phyloP scores from a whole-genome alignment of 2,888 invertebrate species.

The Scotopteryx bipunctaria region DNA sequence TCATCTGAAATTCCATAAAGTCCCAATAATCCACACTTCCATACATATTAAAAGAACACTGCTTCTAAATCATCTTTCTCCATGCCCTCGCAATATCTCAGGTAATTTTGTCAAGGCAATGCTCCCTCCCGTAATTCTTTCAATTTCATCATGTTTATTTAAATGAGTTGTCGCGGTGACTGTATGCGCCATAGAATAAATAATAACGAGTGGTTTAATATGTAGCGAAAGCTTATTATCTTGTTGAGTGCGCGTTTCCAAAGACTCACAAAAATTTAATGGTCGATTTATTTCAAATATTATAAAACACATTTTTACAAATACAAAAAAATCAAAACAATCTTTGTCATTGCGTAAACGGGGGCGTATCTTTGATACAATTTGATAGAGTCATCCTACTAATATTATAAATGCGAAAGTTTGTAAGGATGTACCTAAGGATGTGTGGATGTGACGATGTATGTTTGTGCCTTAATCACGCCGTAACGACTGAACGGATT shows the following conservation, averaged over 20 bases:
- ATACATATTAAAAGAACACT: constrained; percentile 16
- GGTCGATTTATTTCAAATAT: too few relatives aligned
- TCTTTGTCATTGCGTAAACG: too few relatives aligned
- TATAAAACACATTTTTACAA: too few relatives aligned
- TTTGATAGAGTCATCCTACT: too few relatives aligned
- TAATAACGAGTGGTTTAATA: constrained; percentile 57
- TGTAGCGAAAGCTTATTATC: constrained; percentile 72
- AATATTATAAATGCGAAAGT: too few relatives aligned
- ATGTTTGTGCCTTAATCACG: too few relatives aligned
- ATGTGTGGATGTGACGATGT: too few relatives aligned
- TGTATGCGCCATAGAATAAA: constrained; percentile 13
- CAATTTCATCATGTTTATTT: constrained; percentile 81
- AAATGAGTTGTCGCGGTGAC: constrained; percentile 61
- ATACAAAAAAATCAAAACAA: too few relatives aligned
- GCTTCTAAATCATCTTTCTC: constrained; percentile 19
- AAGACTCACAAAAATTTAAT: constrained; percentile 36
- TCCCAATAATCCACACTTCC: constrained; percentile 8
- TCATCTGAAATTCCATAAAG: not conserved
- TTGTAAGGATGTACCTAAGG: too few relatives aligned
- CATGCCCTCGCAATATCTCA: constrained; percentile 36
- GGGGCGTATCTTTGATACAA: too few relatives aligned
- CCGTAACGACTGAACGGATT: too few relatives aligned
- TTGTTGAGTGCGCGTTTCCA: constrained; percentile 47
- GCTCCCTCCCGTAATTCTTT: constrained; percentile 66
- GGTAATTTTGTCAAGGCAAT: constrained; percentile 43